phyloP scores from a whole-genome alignment of 2,888 invertebrate species.

The Bibio marci region DNA sequence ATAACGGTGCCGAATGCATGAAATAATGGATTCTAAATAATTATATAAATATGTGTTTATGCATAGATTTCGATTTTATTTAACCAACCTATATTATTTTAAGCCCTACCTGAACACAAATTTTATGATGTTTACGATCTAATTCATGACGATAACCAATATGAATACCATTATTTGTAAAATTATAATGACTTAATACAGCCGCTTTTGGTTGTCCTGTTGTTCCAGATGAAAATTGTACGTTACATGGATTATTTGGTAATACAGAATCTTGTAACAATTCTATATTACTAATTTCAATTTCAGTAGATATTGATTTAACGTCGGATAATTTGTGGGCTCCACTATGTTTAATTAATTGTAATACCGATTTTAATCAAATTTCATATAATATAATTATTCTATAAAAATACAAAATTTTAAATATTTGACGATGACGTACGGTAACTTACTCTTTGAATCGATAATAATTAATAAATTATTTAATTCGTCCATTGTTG shows the following conservation, averaged over 20 bases:
- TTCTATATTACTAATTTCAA: slow-evolving; percentile 8
- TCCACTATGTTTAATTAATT: slow-evolving; percentile 20
- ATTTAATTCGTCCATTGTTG: slow-evolving; percentile 24
- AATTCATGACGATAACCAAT: slow-evolving; percentile 36
- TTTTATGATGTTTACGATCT: slow-evolving; percentile 24
- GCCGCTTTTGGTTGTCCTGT: slow-evolving; percentile 64
- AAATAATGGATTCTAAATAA: slow-evolving; percentile 40
- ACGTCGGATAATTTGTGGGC: slow-evolving; percentile 29
- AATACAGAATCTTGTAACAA: slow-evolving; percentile 35
- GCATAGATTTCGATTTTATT: no score
- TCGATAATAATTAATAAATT: slow-evolving; percentile 33
- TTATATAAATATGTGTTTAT: no score
- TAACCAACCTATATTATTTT: no score
- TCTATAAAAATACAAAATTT: no score
- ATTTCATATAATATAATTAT: no score
- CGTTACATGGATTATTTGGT: slow-evolving; percentile 52
- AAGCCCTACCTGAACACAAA: slow-evolving; percentile 38
- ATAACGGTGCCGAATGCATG: slow-evolving; percentile 64
- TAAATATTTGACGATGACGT: no score
- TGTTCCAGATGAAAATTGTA: slow-evolving; percentile 75
- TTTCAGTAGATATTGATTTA: slow-evolving; percentile 17
- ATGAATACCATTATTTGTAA: slow-evolving; percentile 58
- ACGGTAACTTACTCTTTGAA: slow-evolving; percentile 31
- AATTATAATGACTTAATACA: slow-evolving; percentile 47
- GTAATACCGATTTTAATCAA: no score